A percentile compares a stretch with the other conserved stretches of the same genome.
Conservation (phyloP, 2,888 invertebrate genomes). For the Drosophila ezoana region DNA sequence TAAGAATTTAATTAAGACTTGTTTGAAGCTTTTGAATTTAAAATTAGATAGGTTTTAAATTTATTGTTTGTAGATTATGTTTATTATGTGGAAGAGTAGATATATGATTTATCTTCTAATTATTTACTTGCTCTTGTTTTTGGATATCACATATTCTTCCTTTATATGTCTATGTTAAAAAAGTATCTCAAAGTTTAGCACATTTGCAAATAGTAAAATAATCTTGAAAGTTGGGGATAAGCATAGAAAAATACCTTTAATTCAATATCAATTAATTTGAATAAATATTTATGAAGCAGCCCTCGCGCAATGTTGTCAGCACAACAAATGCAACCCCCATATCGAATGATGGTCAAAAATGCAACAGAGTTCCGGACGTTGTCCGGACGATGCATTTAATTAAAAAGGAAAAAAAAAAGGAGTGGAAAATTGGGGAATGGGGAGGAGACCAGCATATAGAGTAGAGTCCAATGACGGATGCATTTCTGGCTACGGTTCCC, state of each 20-base stretch:
- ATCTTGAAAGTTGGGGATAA: background rate
- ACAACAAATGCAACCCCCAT: conserved; percentile 38
- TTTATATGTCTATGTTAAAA: no score
- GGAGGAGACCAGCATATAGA: background rate
- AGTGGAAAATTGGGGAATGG: background rate
- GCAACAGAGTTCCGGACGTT: conserved; percentile 33
- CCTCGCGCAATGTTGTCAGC: conserved; percentile 15
- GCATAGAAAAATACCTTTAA: no score
- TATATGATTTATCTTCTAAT: no score
- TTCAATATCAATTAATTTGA: conserved; percentile 1
- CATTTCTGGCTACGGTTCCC: conserved; percentile 46
- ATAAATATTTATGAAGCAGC: conserved; percentile 1
- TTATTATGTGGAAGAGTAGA: no score
- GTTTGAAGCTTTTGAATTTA: no score
- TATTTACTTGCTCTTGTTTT: no score
- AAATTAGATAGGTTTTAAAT: no score
- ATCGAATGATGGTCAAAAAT: conserved; percentile 46
- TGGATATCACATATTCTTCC: no score
- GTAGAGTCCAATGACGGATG: conserved; percentile 40
- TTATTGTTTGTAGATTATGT: no score
- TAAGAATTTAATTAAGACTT: no score
- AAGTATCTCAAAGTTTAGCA: no score
- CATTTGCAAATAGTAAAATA: no score
- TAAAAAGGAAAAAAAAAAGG: conserved; percentile 36
- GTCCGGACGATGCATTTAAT: conserved; percentile 67